Evolutionary conservation across 92 coral and sea anemone genomes (phyloP).

Genomic region (Hydrozoanthus gracilis): DNA sequence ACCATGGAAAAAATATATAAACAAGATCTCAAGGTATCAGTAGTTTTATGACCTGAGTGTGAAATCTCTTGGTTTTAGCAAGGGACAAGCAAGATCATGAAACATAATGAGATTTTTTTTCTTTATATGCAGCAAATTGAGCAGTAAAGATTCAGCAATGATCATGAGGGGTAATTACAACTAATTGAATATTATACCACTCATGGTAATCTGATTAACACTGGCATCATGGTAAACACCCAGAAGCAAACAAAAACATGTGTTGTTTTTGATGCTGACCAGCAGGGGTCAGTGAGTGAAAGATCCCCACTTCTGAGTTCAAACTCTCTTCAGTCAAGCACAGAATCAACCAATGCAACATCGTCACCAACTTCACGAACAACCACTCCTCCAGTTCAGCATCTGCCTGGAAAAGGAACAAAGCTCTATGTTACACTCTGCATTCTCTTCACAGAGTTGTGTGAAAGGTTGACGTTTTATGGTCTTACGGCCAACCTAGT

Average conservation of each 20-base stretch:
- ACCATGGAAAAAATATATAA: too few relatives aligned
- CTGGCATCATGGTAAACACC: not conserved
- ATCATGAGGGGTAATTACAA: too few relatives aligned
- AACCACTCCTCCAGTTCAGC: not conserved
- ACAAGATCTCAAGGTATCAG: too few relatives aligned
- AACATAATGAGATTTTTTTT: too few relatives aligned
- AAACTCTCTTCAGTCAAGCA: constrained; percentile 15
- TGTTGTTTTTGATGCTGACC: not conserved
- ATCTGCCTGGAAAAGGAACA: constrained; percentile 63
- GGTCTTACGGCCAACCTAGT: constrained; percentile 85
- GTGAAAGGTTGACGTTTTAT: constrained; percentile 89
- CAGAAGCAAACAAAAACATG: not conserved
- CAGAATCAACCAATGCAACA: not conserved
- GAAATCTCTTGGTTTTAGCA: too few relatives aligned
- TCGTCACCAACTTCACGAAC: not conserved
- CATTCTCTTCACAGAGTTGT: constrained; percentile 85
- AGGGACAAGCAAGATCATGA: too few relatives aligned
- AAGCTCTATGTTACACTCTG: constrained; percentile 65
- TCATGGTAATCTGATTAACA: too few relatives aligned
- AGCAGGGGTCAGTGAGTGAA: constrained; percentile 3
- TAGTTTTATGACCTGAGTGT: too few relatives aligned
- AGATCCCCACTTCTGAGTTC: constrained; percentile 20
- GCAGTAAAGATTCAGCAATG: too few relatives aligned
- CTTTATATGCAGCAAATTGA: too few relatives aligned
- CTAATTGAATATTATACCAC: too few relatives aligned